Evolutionary conservation across 2,113 vertebrate genomes (phyloP).

Genomic region (Percopsis transmontana): DNA sequence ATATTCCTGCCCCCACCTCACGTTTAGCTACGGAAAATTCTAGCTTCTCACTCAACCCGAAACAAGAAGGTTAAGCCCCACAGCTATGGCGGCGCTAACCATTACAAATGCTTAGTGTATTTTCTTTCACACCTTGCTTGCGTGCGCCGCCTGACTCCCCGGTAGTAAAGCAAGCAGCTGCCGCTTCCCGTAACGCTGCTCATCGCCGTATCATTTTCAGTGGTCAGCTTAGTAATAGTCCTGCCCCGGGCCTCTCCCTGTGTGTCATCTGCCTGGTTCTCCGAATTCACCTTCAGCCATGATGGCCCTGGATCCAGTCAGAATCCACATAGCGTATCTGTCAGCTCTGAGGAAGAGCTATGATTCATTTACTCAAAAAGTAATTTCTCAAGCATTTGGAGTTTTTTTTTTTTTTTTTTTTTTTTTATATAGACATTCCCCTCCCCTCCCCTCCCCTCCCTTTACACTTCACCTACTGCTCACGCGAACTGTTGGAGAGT

Average conservation of each 20-base stretch:
- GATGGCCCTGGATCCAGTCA: conserved; percentile 35
- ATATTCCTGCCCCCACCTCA: conserved; percentile 12
- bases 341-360: conserved; percentile 10
- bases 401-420: neutral
- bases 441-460: no score
- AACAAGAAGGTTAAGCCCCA: conserved; percentile 25
- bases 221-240: conserved; percentile 50
- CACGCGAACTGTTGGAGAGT: conserved; percentile 38
- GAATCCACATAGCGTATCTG: neutral
- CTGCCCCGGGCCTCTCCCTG: conserved; percentile 38
- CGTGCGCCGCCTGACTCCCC: conserved; percentile 17
- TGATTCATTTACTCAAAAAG: conserved; percentile 15
- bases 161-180: conserved; percentile 50
- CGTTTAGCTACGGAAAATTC: conserved; percentile 41
- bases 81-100: conserved; percentile 5
- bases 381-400: neutral
- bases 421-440: no score
- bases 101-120: conserved; percentile 24
- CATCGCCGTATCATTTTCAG: conserved; percentile 49
- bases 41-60: conserved; percentile 43
- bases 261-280: conserved; percentile 68
- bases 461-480: conserved; percentile 54
- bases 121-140: conserved; percentile 54
- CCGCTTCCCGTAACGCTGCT: conserved; percentile 38
- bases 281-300: conserved; percentile 40